Percentiles rank a stretch among this genome's conserved stretches.
Conservation (phyloP, 2,113 vertebrate species). For the Tympanuchus pallidicinctus region DNA sequence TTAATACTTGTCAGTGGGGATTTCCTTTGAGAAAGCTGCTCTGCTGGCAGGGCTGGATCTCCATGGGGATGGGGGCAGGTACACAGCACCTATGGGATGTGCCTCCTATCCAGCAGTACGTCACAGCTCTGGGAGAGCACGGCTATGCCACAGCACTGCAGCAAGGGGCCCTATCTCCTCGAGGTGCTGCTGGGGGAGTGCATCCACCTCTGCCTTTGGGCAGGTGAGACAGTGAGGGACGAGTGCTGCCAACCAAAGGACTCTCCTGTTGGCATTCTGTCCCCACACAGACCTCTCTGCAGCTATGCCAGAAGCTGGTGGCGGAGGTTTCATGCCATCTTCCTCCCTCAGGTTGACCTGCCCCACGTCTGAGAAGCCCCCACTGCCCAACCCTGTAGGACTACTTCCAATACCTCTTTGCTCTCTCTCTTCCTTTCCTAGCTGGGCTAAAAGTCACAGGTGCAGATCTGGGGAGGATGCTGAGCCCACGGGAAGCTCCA, state of each 20-base stretch:
- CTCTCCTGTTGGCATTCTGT: neutral
- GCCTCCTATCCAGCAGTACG: neutral
- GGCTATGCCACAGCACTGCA: neutral
- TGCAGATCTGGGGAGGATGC: neutral
- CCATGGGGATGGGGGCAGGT: neutral
- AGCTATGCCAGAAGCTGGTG: neutral
- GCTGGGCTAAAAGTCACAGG: neutral
- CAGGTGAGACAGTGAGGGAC: neutral
- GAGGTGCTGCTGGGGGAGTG: neutral
- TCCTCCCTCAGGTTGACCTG: fast-evolving
- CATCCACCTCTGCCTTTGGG: neutral
- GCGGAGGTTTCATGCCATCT: fast-evolving
- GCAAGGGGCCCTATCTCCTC: neutral
- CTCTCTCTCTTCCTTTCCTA: neutral
- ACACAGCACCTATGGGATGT: neutral
- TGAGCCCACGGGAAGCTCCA: neutral
- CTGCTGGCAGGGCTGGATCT: neutral
- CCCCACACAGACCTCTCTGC: fast-evolving
- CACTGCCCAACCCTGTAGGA: fast-evolving
- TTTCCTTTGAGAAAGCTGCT: neutral
- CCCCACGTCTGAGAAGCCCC: fast-evolving
- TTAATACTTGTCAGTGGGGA: neutral
- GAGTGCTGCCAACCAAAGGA: neutral
- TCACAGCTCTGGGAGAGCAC: neutral
- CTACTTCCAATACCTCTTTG: fast-evolving